Evolutionary conservation across 2,797 vertebrate genomes (phyloP).

Genomic region (Erethizon dorsatum): DNA sequence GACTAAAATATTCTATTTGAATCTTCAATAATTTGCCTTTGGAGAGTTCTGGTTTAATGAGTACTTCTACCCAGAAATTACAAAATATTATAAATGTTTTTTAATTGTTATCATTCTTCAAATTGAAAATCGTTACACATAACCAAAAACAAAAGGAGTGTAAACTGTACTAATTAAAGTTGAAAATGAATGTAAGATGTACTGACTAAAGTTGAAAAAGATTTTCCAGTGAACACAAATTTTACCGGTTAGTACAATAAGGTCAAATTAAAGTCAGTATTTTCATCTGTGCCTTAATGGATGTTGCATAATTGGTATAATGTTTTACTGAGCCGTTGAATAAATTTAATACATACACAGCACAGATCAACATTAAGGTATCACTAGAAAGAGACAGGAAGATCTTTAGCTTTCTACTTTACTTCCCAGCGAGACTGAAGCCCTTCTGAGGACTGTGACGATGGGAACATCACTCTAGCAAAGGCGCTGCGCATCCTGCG

Average conservation of each 20-base stretch:
- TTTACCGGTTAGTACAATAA: slow-evolving; percentile 80
- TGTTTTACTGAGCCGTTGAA: slow-evolving; percentile 83
- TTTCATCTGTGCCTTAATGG: slow-evolving; percentile 83
- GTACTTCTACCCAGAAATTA: slow-evolving; percentile 70
- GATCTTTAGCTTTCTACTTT: slow-evolving; percentile 87
- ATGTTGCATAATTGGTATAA: slow-evolving; percentile 83
- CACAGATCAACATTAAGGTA: slow-evolving; percentile 84
- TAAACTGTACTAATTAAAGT: slow-evolving; percentile 70
- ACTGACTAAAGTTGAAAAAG: slow-evolving; percentile 68
- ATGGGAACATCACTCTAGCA: slow-evolving; percentile 87
- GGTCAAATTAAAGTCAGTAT: slow-evolving; percentile 84
- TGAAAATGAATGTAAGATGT: slow-evolving; percentile 68
- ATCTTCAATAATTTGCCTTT: slow-evolving; percentile 75
- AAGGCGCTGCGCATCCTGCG: slow-evolving; percentile 90
- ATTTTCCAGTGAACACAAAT: slow-evolving; percentile 81
- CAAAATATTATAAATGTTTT: slow-evolving; percentile 72
- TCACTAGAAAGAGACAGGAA: slow-evolving; percentile 87
- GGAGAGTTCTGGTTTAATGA: slow-evolving; percentile 56
- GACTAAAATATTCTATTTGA: slow-evolving; percentile 58
- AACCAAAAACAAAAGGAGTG: slow-evolving; percentile 76
- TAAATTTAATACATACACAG: slow-evolving; percentile 82
- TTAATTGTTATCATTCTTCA: slow-evolving; percentile 73
- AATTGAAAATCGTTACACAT: slow-evolving; percentile 67
- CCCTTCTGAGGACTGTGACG: slow-evolving; percentile 87
- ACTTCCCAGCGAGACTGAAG: slow-evolving; percentile 82